Conservation (phyloP, 2,797 vertebrate genomes). For the Hafferia zeledoni region DNA sequence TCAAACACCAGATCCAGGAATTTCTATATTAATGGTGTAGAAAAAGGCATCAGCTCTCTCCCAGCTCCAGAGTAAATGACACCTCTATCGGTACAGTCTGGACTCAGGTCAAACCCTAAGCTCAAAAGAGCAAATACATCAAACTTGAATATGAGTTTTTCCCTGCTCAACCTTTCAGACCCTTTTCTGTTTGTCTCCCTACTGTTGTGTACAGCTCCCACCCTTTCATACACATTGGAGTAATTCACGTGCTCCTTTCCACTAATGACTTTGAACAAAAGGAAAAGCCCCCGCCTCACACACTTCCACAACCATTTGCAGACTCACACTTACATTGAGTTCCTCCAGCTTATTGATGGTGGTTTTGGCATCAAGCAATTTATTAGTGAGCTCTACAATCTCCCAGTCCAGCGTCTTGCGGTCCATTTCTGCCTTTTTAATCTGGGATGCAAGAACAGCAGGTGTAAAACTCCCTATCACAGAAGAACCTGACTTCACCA, state of each 20-base stretch:
- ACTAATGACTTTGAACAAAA: not conserved
- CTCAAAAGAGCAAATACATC: not conserved
- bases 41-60: not conserved
- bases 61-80: not conserved
- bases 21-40: not conserved
- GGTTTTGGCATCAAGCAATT: conserved; percentile 93
- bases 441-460: conserved; percentile 76
- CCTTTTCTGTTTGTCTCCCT: not conserved
- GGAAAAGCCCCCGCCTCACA: not conserved
- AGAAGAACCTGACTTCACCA: not conserved
- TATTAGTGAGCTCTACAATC: conserved; percentile 97
- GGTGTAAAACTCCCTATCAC: not conserved
- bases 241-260: not conserved
- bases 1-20: not conserved
- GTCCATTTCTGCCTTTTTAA: conserved; percentile 95
- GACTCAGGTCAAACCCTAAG: not conserved
- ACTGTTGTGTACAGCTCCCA: not conserved
- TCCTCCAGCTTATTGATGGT: conserved; percentile 95
- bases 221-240: not conserved
- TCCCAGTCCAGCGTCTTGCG: conserved; percentile 96
- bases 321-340: conserved; percentile 84
- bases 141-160: not conserved
- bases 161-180: not conserved
- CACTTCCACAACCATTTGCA: not conserved
- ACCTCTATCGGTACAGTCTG: not conserved